Evolutionary conservation across 2,113 vertebrate genomes (phyloP).

Genomic region (Prionailurus bengalensis): DNA sequence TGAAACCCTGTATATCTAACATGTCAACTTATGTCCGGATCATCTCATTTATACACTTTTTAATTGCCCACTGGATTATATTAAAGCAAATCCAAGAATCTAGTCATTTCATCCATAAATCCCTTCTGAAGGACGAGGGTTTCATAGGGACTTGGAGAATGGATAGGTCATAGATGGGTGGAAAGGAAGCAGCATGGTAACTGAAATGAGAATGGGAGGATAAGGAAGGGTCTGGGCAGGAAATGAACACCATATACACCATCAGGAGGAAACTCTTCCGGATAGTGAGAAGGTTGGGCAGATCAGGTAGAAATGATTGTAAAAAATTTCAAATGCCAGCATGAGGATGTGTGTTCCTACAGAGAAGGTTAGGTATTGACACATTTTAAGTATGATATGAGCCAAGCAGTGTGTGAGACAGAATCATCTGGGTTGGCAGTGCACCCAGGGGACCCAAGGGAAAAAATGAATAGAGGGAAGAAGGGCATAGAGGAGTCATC

Average conservation of each 20-base stretch:
- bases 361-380: background rate
- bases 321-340: background rate
- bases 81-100: slow-evolving; percentile 17
- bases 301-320: background rate
- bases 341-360: background rate
- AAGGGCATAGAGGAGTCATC: background rate
- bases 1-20: background rate
- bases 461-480: background rate
- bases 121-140: background rate
- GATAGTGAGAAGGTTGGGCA: background rate
- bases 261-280: background rate
- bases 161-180: background rate
- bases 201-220: background rate
- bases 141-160: background rate
- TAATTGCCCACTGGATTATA: background rate
- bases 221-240: background rate
- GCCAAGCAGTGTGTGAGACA: background rate
- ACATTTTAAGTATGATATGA: background rate
- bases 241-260: background rate
- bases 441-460: background rate
- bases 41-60: background rate
- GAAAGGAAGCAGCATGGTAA: background rate
- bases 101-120: background rate
- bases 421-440: background rate
- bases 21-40: too few species aligned